phyloP scores from a whole-genome alignment of 2,888 invertebrate species.

The Autographa gamma region DNA sequence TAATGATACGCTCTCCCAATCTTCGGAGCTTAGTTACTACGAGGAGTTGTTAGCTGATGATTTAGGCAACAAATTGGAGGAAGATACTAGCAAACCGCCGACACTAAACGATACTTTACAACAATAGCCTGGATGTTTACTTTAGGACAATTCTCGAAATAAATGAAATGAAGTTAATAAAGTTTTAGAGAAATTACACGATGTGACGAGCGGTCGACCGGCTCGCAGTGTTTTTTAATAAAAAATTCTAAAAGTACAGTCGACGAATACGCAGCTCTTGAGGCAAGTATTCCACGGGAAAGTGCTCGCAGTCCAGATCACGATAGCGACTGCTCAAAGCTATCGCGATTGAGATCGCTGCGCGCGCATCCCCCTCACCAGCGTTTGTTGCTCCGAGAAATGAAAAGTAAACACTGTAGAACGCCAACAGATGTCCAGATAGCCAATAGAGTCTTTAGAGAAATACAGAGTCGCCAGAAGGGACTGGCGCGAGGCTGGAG shows the following conservation, averaged over 20 bases:
- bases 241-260: conserved; percentile 61
- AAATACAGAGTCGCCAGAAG: conserved; percentile 69
- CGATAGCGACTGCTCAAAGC: conserved; percentile 82
- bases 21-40: conserved; percentile 46
- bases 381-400: conserved; percentile 85
- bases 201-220: conserved; percentile 10
- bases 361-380: conserved; percentile 77
- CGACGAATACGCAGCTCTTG: conserved; percentile 64
- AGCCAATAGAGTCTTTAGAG: conserved; percentile 80
- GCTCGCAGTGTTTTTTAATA: conserved; percentile 24
- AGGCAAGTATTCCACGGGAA: conserved; percentile 63
- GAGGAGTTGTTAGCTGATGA: conserved; percentile 44
- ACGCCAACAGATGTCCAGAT: conserved; percentile 87
- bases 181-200: neutral
- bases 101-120: conserved; percentile 26
- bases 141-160: neutral
- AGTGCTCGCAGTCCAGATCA: conserved; percentile 72
- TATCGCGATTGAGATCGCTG: conserved; percentile 83
- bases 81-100: conserved; percentile 32
- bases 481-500: conserved; percentile 33
- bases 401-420: conserved; percentile 86
- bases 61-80: conserved; percentile 20
- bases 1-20: conserved; percentile 14
- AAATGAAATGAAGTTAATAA: neutral
- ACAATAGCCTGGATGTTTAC: conserved; percentile 15